A percentile compares a stretch with the other conserved stretches of the same genome.
These are phyloP conservation scores for Drosophila meridiana DNA, from an alignment of 2,888 invertebrate genomes.

Conservation along the genomic window DNA sequence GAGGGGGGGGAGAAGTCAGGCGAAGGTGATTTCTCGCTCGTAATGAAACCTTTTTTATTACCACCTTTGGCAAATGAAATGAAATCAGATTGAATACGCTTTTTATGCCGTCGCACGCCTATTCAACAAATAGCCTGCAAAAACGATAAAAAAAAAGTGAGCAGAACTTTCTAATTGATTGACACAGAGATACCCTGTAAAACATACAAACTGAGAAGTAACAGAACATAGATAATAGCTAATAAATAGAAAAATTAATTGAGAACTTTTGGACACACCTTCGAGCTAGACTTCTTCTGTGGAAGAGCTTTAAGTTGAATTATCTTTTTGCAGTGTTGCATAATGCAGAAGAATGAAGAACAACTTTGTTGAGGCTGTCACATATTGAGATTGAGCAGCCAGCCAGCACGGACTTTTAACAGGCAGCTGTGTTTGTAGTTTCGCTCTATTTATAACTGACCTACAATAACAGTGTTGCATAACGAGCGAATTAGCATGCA, in stretches of 20 bases:
- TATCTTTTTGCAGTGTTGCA: neutral
- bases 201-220: neutral
- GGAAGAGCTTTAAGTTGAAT: neutral
- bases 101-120: slow-evolving; percentile 20
- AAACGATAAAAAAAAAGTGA: neutral
- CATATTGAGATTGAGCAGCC: no score
- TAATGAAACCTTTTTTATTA: slow-evolving; percentile 3
- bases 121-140: neutral
- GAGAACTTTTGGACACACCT: neutral
- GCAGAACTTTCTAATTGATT: neutral
- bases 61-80: slow-evolving; percentile 27
- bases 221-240: no score
- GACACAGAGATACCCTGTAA: neutral
- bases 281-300: neutral
- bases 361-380: no score
- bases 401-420: no score
- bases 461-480: neutral
- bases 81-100: slow-evolving; percentile 57
- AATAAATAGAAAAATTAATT: neutral
- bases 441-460: neutral
- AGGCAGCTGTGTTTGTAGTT: neutral
- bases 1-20: no score
- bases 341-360: neutral
- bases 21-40: neutral
- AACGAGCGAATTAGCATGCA: neutral